phyloP scores from a whole-genome alignment of 2,888 invertebrate genomes.

The Lepidocyrtoides sp. region DNA sequence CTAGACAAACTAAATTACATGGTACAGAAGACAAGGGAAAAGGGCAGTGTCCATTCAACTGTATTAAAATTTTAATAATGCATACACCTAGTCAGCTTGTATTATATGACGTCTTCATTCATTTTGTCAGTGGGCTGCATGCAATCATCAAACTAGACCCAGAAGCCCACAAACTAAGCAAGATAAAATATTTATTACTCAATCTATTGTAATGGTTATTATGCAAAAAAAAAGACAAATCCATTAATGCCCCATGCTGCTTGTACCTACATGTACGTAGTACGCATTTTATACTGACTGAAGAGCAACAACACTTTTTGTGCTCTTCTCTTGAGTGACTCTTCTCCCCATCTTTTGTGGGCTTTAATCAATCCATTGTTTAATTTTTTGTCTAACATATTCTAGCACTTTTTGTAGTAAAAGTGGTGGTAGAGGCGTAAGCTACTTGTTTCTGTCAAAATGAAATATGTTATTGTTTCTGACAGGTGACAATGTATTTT shows the following conservation, averaged over 20 bases:
- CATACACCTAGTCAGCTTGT: not conserved
- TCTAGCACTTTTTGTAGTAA: not conserved
- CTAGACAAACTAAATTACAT: slow-evolving; percentile 9
- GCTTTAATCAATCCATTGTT: slow-evolving; percentile 62
- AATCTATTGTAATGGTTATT: slow-evolving; percentile 48
- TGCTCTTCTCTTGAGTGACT: not conserved
- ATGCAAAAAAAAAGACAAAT: slow-evolving; percentile 60
- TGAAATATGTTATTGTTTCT: slow-evolving; percentile 68
- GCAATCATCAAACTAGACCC: slow-evolving; percentile 11
- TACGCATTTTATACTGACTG: not conserved
- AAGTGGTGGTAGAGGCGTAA: slow-evolving; percentile 28
- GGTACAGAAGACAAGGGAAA: not conserved
- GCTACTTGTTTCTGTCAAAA: slow-evolving; percentile 33
- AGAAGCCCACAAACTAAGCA: slow-evolving; percentile 6
- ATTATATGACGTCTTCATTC: slow-evolving; percentile 31
- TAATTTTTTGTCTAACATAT: slow-evolving; percentile 49
- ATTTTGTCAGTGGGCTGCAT: slow-evolving; percentile 34
- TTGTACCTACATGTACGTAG: not conserved
- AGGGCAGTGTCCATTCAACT: slow-evolving; percentile 45
- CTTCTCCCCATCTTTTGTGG: slow-evolving; percentile 27
- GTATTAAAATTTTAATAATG: not conserved
- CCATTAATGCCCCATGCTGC: slow-evolving; percentile 65
- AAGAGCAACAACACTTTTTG: slow-evolving; percentile 4
- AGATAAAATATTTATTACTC: slow-evolving; percentile 47
- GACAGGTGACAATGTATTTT: slow-evolving; percentile 74